Evolutionary conservation across 1,140 invertebrate species (phyloP), one percentile per base, ranked within the genome.

Genomic region (Trachelipus rathkii): DNA sequence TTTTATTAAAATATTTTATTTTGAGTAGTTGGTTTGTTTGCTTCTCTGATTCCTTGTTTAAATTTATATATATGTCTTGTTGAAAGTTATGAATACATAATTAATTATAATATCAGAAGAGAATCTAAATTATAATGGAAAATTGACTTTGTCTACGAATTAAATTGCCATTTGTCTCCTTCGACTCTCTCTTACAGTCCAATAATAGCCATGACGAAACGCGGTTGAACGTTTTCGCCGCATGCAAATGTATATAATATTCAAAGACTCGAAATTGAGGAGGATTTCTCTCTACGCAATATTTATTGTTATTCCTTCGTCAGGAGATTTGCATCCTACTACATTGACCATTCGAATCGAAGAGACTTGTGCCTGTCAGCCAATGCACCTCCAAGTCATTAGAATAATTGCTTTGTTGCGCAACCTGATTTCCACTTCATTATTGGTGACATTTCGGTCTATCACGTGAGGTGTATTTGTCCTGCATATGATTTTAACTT

Each of bases 351-450:
- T 60, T 60, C 8, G 19, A 13, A 13, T 60, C 50, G 11, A 60
- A 19, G 19, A 60, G 50, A 60, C 50, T 60, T 19, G 50, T 15
- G 50, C 11, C 50, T 60, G 50, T 60, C 50, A 60, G 50, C 50
- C 50, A 60, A 13, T 60, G 2, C 50, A 19, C 50, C 50, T 2
- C 50, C 4, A 60, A 60, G 50, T 60, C 50, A 60, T 60, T 60
- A 60, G 50, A 60, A 60, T 60, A 60, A 60, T 60, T 60, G 50
- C 50, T 60, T 60, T 60, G 2, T 60, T 60, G 50, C 50, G 50
- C 11, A 19, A 8, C 11, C 50, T 60, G 50, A 60, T 60, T 60
- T 60, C 19, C 50, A 60, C 11, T 60, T 60, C 50, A 60, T 60
- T 60, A 60, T 60, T 60, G 50, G 50, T 60, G 50, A 60, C 50